Evolutionary conservation across 2,797 vertebrate species (phyloP).

Genomic region (Psittacula derbiana): DNA sequence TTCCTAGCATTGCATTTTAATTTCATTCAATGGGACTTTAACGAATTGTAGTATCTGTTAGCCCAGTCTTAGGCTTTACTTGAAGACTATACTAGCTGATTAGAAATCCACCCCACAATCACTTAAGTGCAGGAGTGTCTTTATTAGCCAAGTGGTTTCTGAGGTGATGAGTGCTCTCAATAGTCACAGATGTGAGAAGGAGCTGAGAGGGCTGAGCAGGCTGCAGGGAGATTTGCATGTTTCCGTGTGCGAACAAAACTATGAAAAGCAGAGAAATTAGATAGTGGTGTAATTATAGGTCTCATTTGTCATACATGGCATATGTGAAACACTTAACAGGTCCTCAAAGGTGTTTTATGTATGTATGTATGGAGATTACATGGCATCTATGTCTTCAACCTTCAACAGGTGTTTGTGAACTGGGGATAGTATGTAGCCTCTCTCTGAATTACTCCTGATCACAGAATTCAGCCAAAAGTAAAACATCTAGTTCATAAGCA

Average conservation of each 20-base stretch:
- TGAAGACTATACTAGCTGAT: neutral
- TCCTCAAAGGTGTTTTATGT: neutral
- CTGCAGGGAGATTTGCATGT: neutral
- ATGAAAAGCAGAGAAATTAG: neutral
- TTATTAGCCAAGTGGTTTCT: neutral
- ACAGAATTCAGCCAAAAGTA: neutral
- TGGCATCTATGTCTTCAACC: neutral
- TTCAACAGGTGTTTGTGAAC: neutral
- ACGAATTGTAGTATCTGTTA: neutral
- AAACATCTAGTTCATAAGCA: neutral
- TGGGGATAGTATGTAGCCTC: neutral
- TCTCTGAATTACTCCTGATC: neutral
- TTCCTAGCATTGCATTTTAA: neutral
- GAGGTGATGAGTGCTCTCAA: neutral
- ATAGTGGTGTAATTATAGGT: neutral
- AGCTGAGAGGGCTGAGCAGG: neutral
- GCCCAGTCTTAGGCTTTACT: neutral
- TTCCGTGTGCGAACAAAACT: neutral
- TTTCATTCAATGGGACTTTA: neutral
- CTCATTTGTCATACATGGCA: neutral
- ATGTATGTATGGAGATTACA: neutral
- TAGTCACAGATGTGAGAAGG: neutral
- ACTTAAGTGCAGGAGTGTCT: neutral
- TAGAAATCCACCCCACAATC: neutral
- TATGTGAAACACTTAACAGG: neutral